A percentile compares a stretch with the other conserved stretches of the same genome.
Conservation (phyloP, 2,797 vertebrate genomes). For the Poeciliopsis infans region DNA sequence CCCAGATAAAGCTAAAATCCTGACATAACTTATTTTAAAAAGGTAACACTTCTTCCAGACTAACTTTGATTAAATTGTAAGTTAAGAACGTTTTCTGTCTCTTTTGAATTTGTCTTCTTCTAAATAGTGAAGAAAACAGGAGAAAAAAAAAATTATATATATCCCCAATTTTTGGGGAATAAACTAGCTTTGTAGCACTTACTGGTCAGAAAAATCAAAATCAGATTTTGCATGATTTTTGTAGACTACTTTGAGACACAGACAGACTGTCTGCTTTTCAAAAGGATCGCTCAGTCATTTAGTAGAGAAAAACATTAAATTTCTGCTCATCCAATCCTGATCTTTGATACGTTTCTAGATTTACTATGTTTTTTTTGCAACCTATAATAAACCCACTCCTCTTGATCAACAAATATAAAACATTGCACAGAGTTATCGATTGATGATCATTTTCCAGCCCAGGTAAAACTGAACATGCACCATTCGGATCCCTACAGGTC, state of each 20-base stretch:
- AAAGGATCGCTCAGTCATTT: no score
- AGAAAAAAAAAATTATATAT: background rate
- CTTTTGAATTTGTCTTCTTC: background rate
- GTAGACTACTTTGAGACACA: no score
- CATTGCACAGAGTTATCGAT: constrained; percentile 3
- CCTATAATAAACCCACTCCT: background rate
- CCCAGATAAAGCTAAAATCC: background rate
- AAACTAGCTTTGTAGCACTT: background rate
- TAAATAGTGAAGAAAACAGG: background rate
- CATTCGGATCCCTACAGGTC: background rate
- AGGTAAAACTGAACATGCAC: background rate
- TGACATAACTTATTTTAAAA: background rate
- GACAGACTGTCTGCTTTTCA: no score
- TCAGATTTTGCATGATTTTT: background rate
- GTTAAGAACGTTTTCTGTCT: background rate
- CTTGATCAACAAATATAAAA: constrained; percentile 3
- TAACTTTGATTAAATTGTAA: background rate
- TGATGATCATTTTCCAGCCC: background rate
- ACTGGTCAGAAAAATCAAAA: background rate
- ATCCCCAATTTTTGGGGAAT: background rate
- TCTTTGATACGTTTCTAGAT: background rate
- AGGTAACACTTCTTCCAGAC: background rate
- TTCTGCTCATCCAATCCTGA: background rate
- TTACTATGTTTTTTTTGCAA: background rate
- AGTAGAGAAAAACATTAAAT: no score